Percentiles rank a stretch among this genome's conserved stretches.
Evolutionary conservation across 2,797 vertebrate species (phyloP).

Genomic region (Enteromius viviparus): DNA sequence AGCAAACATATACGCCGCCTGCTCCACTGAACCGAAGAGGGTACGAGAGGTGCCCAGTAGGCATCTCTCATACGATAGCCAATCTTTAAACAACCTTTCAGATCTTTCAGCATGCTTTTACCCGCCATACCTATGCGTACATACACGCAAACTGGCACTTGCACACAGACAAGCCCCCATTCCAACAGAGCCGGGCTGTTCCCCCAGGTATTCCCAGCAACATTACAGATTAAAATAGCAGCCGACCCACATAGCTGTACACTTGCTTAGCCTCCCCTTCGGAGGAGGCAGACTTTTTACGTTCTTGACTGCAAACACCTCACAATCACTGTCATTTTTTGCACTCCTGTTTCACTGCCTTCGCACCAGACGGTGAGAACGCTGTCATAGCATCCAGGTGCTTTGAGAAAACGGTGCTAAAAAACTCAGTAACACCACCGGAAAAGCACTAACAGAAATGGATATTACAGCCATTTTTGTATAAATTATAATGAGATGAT

Average conservation of each 20-base stretch:
- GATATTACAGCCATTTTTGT: constrained; percentile 24
- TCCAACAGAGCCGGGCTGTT: constrained; percentile 69
- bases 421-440: constrained; percentile 14
- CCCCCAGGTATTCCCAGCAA: constrained; percentile 75
- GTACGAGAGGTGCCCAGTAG: constrained; percentile 51
- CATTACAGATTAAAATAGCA: constrained; percentile 80
- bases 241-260: constrained; percentile 76
- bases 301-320: constrained; percentile 48
- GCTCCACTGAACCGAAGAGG: constrained; percentile 66
- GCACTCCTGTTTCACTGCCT: constrained; percentile 44
- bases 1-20: constrained; percentile 46
- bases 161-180: constrained; percentile 59
- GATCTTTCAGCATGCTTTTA: constrained; percentile 31
- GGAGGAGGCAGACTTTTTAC: constrained; percentile 53
- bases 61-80: constrained; percentile 43
- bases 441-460: constrained; percentile 37
- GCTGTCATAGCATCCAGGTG: constrained; percentile 43
- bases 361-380: constrained; percentile 53
- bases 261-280: constrained; percentile 53
- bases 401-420: constrained; percentile 28
- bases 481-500: constrained; percentile 33
- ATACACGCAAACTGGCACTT: constrained; percentile 52
- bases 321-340: constrained; percentile 49
- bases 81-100: constrained; percentile 42
- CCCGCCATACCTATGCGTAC: constrained; percentile 39